Percentiles rank a stretch among this genome's conserved stretches.
Conservation (phyloP, 2,888 invertebrate species). For the Drosophila monieri region DNA sequence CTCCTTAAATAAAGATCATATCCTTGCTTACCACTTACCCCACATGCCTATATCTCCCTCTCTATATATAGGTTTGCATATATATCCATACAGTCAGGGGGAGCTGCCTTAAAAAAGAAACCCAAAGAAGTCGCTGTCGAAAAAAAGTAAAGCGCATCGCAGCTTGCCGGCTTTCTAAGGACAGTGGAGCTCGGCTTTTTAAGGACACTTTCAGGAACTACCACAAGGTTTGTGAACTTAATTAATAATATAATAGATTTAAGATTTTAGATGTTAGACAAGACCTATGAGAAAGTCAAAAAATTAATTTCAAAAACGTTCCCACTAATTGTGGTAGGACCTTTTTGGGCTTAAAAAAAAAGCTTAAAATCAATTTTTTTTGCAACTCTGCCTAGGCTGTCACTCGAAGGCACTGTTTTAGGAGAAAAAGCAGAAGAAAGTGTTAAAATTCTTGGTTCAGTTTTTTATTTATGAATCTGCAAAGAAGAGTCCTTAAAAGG, state of each 20-base stretch:
- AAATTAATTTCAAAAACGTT: no score
- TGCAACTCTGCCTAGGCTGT: no score
- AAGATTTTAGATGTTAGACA: not conserved
- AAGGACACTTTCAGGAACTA: constrained; percentile 6
- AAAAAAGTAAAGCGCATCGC: constrained; percentile 47
- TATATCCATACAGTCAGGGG: constrained; percentile 19
- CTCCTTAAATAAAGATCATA: constrained; percentile 29
- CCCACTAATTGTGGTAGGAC: no score
- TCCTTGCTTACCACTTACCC: constrained; percentile 3
- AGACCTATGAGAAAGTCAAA: not conserved
- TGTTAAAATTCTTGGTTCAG: no score
- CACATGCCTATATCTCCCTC: constrained; percentile 3
- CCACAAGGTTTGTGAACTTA: not conserved
- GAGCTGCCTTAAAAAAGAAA: constrained; percentile 45
- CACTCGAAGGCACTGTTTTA: no score
- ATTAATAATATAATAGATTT: not conserved
- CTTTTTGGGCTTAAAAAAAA: no score
- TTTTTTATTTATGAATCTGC: no score
- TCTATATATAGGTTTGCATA: constrained; percentile 2
- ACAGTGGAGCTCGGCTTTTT: constrained; percentile 14
- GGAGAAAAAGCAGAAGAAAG: no score
- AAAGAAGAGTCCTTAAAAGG: not conserved
- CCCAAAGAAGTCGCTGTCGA: constrained; percentile 47
- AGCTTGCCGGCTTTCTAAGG: constrained; percentile 21
- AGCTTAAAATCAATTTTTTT: no score